Evolutionary conservation across 2,113 vertebrate species (phyloP), one percentile per base, ranked within the genome.

Genomic region (Chascanopsetta lugubris): DNA sequence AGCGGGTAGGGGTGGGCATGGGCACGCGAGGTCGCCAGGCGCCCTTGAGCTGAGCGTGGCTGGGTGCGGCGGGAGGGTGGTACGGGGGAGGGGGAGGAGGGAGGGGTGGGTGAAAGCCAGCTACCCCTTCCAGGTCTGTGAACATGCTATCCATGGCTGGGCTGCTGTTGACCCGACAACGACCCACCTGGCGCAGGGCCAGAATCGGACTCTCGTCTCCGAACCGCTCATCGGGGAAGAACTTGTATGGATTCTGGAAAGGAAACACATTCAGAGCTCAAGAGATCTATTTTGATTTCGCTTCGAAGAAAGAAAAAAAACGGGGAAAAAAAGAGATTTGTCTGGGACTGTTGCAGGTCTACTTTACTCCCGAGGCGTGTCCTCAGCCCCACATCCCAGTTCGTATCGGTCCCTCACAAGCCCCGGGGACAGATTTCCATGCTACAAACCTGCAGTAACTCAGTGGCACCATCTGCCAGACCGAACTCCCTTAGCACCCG

Each of bases 221-320:
- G 80, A 99, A 99, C 15, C 96, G 93, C 77, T 99, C 97, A 46
- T 98, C 97, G 0, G 97, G 97, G 79, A 99, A 99, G 90, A 99
- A 99, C 82, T 99, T 99, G 89, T 96, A 96, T 25, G 97, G 97
- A 88, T 98, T 99, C 97, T 99, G 59, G 58, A 71, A 66, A 1
- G 6, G 21, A 25, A 55, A 10, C 22, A 18, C 13, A 53, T 6
- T 3, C 11, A 1, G 11, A n/a, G 48, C 8, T 55, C 8, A 10
- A 58, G 5, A 21, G n/a, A 30, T 32, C 5, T 6, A 10, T 15
- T 26, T 27, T 2, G 6, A 36, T 8, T 55, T 21, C 32, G 13
- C 9, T 34, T 21, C 25, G 42, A 10, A 27, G 9, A 56, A 40
- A 71, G 12, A 12, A 56, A 60, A 61, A 10, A 4, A 9, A 3